phyloP scores from a whole-genome alignment of 2,797 vertebrate genomes.

The Carcharodon carcharias region DNA sequence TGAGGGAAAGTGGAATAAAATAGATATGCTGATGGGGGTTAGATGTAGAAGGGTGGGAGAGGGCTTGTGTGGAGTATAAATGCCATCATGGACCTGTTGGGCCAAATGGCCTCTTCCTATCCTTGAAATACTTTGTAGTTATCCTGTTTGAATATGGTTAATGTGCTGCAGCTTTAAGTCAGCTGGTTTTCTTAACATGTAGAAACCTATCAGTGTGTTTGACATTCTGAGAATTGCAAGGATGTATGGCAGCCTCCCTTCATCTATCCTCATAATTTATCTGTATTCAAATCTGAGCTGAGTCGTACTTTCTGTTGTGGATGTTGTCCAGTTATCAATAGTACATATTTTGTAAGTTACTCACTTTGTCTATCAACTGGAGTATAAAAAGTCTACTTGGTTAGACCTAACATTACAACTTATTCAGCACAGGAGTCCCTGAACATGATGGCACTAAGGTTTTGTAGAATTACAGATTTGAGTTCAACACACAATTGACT shows the following conservation, averaged over 20 bases:
- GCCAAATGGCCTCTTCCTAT: too few relatives aligned
- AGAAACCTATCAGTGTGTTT: not conserved
- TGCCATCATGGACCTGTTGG: not conserved
- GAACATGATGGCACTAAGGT: not conserved
- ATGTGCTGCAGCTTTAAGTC: not conserved
- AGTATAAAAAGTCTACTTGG: not conserved
- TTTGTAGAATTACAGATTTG: not conserved
- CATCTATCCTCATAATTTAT: not conserved
- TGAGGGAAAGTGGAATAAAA: not conserved
- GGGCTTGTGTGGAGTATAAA: not conserved
- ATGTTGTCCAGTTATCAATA: not conserved
- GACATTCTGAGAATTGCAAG: not conserved
- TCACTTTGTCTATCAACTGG: too few relatives aligned
- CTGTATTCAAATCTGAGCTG: not conserved
- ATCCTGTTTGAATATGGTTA: not conserved
- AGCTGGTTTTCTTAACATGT: not conserved
- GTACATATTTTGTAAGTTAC: too few relatives aligned
- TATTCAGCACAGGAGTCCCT: not conserved
- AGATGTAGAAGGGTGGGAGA: too few relatives aligned
- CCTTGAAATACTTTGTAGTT: too few relatives aligned
- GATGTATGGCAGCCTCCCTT: too few relatives aligned
- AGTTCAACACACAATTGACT: not conserved
- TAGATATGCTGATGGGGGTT: not conserved
- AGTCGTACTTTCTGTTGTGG: not conserved
- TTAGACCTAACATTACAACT: not conserved